Evolutionary conservation across 2,888 invertebrate species (phyloP).

Genomic region (Campoplex capitator): DNA sequence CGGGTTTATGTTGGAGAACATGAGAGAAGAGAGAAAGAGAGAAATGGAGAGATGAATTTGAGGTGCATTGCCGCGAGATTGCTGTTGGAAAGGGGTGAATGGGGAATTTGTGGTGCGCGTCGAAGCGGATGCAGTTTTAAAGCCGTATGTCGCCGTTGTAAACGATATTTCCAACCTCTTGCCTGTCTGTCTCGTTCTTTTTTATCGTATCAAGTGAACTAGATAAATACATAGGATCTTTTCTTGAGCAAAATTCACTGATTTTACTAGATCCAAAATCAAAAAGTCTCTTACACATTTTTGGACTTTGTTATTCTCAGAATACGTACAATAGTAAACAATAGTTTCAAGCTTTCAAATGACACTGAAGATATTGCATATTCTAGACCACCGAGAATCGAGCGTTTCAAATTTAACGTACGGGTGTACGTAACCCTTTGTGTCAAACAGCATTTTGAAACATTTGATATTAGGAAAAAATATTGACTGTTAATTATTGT

Average conservation of each 20-base stretch:
- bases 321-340: too few species aligned
- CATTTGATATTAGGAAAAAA: too few species aligned
- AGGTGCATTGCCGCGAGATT: constrained; percentile 6
- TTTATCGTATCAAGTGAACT: not conserved
- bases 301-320: too few species aligned
- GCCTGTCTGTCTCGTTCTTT: constrained; percentile 63
- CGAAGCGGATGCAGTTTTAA: constrained; percentile 67
- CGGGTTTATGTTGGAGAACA: not conserved
- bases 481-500: too few species aligned
- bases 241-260: not conserved
- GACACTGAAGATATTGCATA: too few species aligned
- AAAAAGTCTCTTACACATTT: too few species aligned
- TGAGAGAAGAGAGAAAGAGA: not conserved
- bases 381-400: too few species aligned
- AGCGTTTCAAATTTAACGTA: too few species aligned
- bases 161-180: constrained; percentile 60
- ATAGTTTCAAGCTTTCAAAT: too few species aligned
- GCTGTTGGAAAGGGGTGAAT: constrained; percentile 27
- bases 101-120: constrained; percentile 37
- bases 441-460: too few species aligned
- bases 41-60: not conserved
- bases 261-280: too few species aligned
- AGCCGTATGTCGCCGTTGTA: constrained; percentile 67
- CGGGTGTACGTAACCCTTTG: too few species aligned
- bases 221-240: not conserved